Conservation (phyloP, 2,888 invertebrate species). For the Philereme vetulata region DNA sequence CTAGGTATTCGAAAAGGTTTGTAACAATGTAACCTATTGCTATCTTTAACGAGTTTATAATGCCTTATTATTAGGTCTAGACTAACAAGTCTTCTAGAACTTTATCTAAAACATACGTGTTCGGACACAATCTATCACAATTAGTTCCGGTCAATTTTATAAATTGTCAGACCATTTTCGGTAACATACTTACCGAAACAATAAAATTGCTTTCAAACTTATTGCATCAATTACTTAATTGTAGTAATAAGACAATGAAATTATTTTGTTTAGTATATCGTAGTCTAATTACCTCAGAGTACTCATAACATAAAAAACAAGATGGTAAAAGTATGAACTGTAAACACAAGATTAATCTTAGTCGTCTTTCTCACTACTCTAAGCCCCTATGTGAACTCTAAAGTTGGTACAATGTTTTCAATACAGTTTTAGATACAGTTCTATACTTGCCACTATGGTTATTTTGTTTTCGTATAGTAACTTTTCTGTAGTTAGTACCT, state of each 20-base stretch:
- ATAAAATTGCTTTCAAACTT: conserved; percentile 52
- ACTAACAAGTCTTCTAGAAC: neutral
- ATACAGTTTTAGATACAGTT: too few relatives aligned
- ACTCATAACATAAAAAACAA: too few relatives aligned
- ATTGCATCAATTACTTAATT: conserved; percentile 56
- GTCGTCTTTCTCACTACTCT: too few relatives aligned
- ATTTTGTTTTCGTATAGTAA: neutral
- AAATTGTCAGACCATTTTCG: conserved; percentile 50
- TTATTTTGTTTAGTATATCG: conserved; percentile 36
- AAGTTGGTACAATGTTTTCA: neutral
- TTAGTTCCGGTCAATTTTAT: conserved; percentile 47
- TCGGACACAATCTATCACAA: conserved; percentile 37
- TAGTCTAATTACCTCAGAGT: neutral
- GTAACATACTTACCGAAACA: conserved; percentile 39
- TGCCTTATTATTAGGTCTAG: conserved; percentile 3
- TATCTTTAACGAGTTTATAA: conserved; percentile 28
- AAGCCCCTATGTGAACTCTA: neutral
- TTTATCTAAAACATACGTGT: conserved; percentile 29
- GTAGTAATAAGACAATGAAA: conserved; percentile 58
- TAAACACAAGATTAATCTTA: neutral
- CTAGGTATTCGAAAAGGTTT: too few relatives aligned
- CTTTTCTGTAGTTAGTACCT: conserved; percentile 38
- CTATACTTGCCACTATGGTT: too few relatives aligned
- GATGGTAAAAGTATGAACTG: conserved; percentile 1
- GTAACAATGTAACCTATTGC: conserved; percentile 8